Conservation (phyloP, 2,113 vertebrate genomes). For the Turnix velox region DNA sequence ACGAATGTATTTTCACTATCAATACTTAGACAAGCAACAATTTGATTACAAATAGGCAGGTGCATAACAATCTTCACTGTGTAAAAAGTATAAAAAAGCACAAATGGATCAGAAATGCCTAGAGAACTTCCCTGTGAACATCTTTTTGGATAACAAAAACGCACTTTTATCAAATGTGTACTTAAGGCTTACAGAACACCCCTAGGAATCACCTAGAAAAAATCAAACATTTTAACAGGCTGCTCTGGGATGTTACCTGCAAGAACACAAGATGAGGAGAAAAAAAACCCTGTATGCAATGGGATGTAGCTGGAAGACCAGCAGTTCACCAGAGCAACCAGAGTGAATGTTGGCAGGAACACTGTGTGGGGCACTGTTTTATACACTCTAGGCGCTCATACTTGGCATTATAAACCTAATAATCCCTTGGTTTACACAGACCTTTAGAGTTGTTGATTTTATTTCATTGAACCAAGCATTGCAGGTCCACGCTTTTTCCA, state of each 20-base stretch:
- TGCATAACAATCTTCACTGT: not conserved
- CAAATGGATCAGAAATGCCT: not conserved
- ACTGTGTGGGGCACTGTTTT: slow-evolving; percentile 19
- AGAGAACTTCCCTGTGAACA: not conserved
- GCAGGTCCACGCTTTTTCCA: not conserved
- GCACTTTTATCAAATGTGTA: not conserved
- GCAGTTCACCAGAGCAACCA: not conserved
- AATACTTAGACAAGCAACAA: not conserved
- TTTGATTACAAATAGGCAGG: not conserved
- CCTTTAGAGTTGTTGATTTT: not conserved
- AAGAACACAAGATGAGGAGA: not conserved
- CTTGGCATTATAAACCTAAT: not conserved
- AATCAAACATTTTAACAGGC: not conserved
- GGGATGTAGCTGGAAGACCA: not conserved
- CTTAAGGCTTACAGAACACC: not conserved
- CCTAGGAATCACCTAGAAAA: not conserved
- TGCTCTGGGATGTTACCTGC: not conserved
- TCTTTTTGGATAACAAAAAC: not conserved
- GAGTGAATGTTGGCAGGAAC: not conserved
- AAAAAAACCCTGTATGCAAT: not conserved
- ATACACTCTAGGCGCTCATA: not conserved
- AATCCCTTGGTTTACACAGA: slow-evolving; percentile 33
- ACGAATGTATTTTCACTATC: not conserved
- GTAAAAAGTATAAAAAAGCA: not conserved
- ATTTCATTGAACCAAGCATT: not conserved